Percentiles rank a stretch among this genome's conserved stretches.
Evolutionary conservation across 2,113 vertebrate species (phyloP).

Genomic region (Lynx canadensis): DNA sequence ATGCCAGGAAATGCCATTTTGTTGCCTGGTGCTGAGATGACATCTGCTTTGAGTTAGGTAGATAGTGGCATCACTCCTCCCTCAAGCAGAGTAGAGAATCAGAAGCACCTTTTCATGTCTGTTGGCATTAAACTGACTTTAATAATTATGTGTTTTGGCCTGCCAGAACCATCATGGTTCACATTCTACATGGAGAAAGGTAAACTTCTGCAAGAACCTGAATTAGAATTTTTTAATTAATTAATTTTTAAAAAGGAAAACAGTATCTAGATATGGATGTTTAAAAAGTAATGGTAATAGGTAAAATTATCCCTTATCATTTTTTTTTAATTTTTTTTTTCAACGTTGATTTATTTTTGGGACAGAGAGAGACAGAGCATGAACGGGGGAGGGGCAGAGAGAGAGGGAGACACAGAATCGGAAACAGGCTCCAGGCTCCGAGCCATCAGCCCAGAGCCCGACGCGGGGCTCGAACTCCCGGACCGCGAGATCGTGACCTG

Average conservation of each 20-base stretch:
- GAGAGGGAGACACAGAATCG: no score
- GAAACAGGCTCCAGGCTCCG: no score
- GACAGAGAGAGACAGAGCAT: no score
- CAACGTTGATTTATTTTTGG: no score
- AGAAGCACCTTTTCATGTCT: not conserved
- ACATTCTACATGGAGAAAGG: not conserved
- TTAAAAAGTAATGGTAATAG: not conserved
- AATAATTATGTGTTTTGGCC: not conserved
- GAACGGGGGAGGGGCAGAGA: no score
- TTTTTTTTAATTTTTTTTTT: no score
- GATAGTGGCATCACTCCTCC: not conserved
- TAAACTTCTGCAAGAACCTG: not conserved
- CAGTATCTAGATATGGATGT: not conserved
- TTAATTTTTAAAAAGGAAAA: not conserved
- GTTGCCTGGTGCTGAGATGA: not conserved
- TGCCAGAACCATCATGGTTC: not conserved
- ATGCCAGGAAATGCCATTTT: constrained; percentile 37
- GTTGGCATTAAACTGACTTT: not conserved
- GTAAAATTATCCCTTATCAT: no score
- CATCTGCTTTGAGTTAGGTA: constrained; percentile 13
- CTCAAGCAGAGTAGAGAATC: constrained; percentile 9
- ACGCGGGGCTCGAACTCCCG: no score
- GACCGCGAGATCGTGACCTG: no score
- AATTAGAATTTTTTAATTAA: not conserved
- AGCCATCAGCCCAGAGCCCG: no score